These are phyloP conservation scores for Drosophila basisetae DNA, from an alignment of 2,888 invertebrate species.

Conservation along the genomic window DNA sequence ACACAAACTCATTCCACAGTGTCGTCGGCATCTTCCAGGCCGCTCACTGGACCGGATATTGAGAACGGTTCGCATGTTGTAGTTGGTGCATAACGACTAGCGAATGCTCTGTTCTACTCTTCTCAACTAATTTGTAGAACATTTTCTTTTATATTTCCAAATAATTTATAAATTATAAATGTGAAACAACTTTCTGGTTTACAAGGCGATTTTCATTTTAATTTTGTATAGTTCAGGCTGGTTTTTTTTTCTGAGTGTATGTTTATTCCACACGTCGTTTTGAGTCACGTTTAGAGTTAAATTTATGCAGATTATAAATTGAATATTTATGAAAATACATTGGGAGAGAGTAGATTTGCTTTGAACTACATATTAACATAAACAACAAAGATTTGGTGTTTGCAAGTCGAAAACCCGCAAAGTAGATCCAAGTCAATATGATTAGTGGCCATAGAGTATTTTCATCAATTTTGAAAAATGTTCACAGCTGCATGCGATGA, in stretches of 20 bases:
- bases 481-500: conserved; percentile 74
- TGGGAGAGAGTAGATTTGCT: background rate
- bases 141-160: background rate
- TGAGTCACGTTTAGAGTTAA: background rate
- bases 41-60: conserved; percentile 65
- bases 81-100: conserved; percentile 16
- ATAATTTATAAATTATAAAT: background rate
- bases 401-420: background rate
- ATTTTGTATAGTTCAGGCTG: too few species aligned
- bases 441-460: conserved; percentile 10
- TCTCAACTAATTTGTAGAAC: background rate
- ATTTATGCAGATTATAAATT: background rate
- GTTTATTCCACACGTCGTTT: background rate
- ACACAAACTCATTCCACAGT: background rate
- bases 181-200: background rate
- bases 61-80: conserved; percentile 5
- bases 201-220: too few species aligned
- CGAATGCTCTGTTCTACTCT: conserved; percentile 23
- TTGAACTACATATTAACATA: background rate
- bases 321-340: too few species aligned
- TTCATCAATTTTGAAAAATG: conserved; percentile 36
- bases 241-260: background rate
- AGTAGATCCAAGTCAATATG: conserved; percentile 11
- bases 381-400: background rate
- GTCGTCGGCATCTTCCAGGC: conserved; percentile 33